phyloP scores from a whole-genome alignment of 2,888 invertebrate species.

The Sipha maydis region DNA sequence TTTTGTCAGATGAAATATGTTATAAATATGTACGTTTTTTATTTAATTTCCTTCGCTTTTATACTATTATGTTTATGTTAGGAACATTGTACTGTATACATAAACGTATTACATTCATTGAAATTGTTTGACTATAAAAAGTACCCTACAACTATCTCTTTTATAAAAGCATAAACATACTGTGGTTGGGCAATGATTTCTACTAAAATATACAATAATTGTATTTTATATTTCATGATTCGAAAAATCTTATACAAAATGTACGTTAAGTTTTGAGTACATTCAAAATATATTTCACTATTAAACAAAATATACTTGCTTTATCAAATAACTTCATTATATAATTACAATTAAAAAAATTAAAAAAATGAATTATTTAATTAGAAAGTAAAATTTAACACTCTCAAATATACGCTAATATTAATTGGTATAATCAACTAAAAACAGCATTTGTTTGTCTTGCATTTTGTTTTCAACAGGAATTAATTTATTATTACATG shows the following conservation, averaged over 20 bases:
- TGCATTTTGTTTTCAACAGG: no score
- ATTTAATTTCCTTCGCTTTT: not conserved
- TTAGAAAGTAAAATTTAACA: no score
- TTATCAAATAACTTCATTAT: no score
- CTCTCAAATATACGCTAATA: no score
- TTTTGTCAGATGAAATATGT: not conserved
- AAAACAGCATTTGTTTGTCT: no score
- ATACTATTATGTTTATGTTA: conserved; percentile 33
- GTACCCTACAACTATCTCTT: conserved; percentile 36
- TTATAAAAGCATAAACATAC: conserved; percentile 42
- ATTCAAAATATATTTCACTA: not conserved
- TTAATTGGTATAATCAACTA: no score
- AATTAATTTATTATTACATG: no score
- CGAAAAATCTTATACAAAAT: not conserved
- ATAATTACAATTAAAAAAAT: no score
- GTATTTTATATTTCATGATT: not conserved
- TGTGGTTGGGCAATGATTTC: conserved; percentile 8
- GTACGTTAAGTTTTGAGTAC: not conserved
- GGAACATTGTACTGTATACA: conserved; percentile 38
- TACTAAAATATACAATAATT: conserved; percentile 12
- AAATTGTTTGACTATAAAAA: conserved; percentile 17
- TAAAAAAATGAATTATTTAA: no score
- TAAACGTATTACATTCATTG: conserved; percentile 37
- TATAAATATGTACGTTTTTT: conserved; percentile 16
- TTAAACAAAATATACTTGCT: not conserved